Conservation (phyloP, 2,113 vertebrate genomes). For the Rhynchomys soricoides region DNA sequence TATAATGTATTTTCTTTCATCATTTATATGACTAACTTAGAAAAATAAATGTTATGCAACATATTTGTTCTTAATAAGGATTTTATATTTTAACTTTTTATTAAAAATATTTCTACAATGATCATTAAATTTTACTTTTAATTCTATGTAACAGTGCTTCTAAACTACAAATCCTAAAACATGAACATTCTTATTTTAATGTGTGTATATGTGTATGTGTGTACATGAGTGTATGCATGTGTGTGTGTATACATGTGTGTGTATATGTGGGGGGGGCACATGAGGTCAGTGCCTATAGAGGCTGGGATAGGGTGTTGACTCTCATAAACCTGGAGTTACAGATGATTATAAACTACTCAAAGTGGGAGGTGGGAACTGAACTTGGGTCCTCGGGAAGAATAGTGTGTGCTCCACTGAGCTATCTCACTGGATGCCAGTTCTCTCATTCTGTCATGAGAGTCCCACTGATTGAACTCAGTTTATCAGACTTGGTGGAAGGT, state of each 20-base stretch:
- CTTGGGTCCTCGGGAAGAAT: neutral
- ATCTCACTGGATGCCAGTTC: too few relatives aligned
- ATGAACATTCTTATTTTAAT: neutral
- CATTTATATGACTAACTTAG: neutral
- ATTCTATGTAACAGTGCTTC: too few relatives aligned
- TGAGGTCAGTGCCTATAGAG: neutral
- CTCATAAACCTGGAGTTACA: neutral
- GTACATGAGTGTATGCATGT: neutral
- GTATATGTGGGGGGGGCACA: neutral
- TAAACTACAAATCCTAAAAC: neutral
- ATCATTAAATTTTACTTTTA: neutral
- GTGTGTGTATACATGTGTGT: neutral
- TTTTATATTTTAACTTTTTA: neutral
- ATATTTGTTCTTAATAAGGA: neutral
- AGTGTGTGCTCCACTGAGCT: neutral
- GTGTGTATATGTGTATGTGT: neutral
- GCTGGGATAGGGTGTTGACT: neutral
- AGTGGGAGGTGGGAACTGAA: neutral
- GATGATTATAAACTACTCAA: neutral
- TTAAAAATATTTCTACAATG: neutral
- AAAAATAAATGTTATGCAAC: neutral
- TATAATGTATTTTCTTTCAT: neutral
- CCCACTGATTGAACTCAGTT: neutral
- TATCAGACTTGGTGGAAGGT: too few relatives aligned
- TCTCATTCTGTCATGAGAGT: neutral